phyloP scores from a whole-genome alignment of 2,113 vertebrate genomes.

The Pimephales promelas region DNA sequence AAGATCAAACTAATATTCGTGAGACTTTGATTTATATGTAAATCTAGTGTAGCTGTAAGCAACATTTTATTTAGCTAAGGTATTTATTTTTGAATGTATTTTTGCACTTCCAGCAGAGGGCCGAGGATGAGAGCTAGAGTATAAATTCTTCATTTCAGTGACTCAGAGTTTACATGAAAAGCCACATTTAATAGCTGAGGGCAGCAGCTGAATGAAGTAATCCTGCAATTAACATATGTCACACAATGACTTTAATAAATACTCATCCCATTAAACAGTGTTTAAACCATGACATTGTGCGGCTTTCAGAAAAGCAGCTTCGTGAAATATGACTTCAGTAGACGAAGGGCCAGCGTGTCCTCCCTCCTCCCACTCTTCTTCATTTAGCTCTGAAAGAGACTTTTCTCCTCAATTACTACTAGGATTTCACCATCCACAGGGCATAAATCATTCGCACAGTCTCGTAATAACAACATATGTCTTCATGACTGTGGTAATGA shows the following conservation, averaged over 20 bases:
- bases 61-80: background rate
- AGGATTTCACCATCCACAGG: slow-evolving; percentile 30
- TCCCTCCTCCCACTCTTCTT: slow-evolving; percentile 47
- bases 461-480: slow-evolving; percentile 30
- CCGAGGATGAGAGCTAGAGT: background rate
- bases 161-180: background rate
- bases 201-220: slow-evolving; percentile 32
- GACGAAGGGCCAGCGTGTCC: background rate
- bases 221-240: slow-evolving; percentile 19
- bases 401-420: slow-evolving; percentile 45
- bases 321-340: slow-evolving; percentile 34
- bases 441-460: slow-evolving; percentile 41
- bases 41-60: background rate
- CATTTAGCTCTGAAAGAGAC: slow-evolving; percentile 39
- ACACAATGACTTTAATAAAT: slow-evolving; percentile 38
- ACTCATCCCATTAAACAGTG: slow-evolving; percentile 18
- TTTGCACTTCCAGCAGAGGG: slow-evolving; percentile 8
- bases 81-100: background rate
- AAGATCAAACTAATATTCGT: background rate
- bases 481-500: slow-evolving; percentile 44
- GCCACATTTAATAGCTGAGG: slow-evolving; percentile 17
- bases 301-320: slow-evolving; percentile 17
- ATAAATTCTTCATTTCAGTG: background rate
- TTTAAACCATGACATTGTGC: slow-evolving; percentile 25
- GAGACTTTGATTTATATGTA: slow-evolving; percentile 24